Evolutionary conservation across 2,113 vertebrate species (phyloP).

Genomic region (Pseudopipra pipra): DNA sequence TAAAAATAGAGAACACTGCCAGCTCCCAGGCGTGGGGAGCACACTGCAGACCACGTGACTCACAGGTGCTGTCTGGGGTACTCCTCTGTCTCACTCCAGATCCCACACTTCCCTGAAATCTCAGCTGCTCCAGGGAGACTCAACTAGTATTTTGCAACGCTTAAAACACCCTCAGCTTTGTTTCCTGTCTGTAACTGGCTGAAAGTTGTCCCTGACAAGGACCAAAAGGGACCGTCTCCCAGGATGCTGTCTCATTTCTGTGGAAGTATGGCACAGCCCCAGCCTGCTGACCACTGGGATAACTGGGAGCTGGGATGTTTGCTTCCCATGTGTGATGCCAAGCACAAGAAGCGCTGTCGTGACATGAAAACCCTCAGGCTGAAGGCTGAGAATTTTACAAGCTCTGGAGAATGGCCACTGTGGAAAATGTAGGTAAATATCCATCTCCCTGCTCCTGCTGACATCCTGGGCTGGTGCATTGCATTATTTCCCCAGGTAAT

Average conservation of each 20-base stretch:
- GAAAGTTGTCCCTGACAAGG: background rate
- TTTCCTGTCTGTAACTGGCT: background rate
- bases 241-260: background rate
- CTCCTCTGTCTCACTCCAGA: background rate
- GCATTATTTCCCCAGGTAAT: background rate
- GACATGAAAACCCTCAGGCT: background rate
- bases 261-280: accelerated
- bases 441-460: background rate
- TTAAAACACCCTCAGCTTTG: background rate
- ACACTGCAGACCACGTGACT: background rate
- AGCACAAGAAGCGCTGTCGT: background rate
- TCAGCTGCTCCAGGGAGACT: background rate
- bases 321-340: background rate
- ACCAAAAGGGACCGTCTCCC: background rate
- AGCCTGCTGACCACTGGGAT: background rate
- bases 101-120: background rate
- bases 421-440: background rate
- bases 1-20: slow-evolving; percentile 8
- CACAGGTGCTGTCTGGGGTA: background rate
- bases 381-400: background rate
- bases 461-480: background rate
- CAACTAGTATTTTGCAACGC: background rate
- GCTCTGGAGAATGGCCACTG: background rate
- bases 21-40: background rate
- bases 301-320: background rate